Evolutionary conservation across 1,140 invertebrate genomes (phyloP), one percentile per base, ranked within the genome.

Genomic region (Uloborus diversus): DNA sequence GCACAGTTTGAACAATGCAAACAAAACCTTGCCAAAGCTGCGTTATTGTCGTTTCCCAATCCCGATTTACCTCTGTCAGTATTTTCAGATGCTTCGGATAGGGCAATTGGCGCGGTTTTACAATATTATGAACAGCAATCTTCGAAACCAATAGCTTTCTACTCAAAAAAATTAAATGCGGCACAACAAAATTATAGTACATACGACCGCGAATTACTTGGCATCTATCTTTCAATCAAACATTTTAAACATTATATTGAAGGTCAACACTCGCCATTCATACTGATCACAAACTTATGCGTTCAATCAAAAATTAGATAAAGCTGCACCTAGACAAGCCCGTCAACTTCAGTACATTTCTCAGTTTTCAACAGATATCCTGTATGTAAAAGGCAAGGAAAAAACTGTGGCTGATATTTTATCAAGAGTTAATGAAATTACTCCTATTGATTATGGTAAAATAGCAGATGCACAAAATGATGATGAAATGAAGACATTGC

Each of bases 141-240:
- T n/a, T 53, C 17, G 1, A 53, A 53, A 20, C 49, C n/a, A 14
- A 53, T 53, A 4, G 49, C 1, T 20, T 88, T 86, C 70, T 87
- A 87, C 64, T 87, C 86, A 7, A 85, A 84, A 61, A 87, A 86
- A 68, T 62, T 88, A 0, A 84, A 56, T 7, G 30, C 82, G 14
- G 61, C 85, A 1, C 82, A 88, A 82, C 49, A 76, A 25, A 85
- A 85, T 28, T 87, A 88, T 61, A 83, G 82, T 14, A 83, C 86
- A 1, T 89, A 87, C 83, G 87, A 88, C 78, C 70, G 86, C 5
- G 88, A 90, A 82, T 79, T 89, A 0, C 69, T 89, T 4, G 88
- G 86, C 0, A 85, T 88, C 25, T 89, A 88, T 81, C 69, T 81
- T 25, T 83, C 84, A 4, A 79, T 88, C 0, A 83, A 86, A 76